Percentiles rank a stretch among this genome's conserved stretches.
Evolutionary conservation across 2,113 vertebrate species (phyloP).

Genomic region (Ginglymostoma cirratum): DNA sequence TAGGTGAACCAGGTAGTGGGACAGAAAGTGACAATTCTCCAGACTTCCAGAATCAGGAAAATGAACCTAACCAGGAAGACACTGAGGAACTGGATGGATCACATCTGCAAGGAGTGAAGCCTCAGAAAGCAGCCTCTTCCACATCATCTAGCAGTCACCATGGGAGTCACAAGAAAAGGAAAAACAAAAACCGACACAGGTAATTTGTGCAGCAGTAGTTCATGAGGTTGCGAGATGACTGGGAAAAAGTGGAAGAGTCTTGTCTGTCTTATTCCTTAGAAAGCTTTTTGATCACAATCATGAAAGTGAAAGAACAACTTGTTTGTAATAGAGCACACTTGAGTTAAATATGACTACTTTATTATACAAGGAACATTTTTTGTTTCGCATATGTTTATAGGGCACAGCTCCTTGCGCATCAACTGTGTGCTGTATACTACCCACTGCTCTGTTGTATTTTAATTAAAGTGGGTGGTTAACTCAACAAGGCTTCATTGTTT

Average conservation of each 20-base stretch:
- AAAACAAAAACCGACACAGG: conserved; percentile 99
- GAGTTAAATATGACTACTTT: background rate
- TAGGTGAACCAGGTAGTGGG: conserved; percentile 91
- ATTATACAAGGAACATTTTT: background rate
- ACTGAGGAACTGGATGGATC: conserved; percentile 84
- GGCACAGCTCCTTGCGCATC: background rate
- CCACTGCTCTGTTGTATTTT: background rate
- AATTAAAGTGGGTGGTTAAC: background rate
- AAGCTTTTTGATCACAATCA: background rate
- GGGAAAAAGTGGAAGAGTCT: background rate
- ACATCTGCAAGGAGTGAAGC: conserved; percentile 80
- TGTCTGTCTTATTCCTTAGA: background rate
- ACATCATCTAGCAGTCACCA: conserved; percentile 85
- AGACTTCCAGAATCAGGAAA: conserved; percentile 97
- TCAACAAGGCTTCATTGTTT: background rate
- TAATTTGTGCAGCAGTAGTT: conserved; percentile 48
- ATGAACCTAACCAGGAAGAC: conserved; percentile 90
- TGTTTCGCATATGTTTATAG: background rate
- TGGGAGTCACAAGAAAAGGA: conserved; percentile 94
- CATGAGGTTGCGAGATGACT: background rate
- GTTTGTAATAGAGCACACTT: background rate
- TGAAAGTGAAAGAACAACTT: background rate
- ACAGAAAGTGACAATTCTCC: conserved; percentile 94
- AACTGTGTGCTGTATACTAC: background rate
- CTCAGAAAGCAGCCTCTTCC: conserved; percentile 90